phyloP scores from a whole-genome alignment of 2,797 vertebrate species.

The Bovichtus variegatus region DNA sequence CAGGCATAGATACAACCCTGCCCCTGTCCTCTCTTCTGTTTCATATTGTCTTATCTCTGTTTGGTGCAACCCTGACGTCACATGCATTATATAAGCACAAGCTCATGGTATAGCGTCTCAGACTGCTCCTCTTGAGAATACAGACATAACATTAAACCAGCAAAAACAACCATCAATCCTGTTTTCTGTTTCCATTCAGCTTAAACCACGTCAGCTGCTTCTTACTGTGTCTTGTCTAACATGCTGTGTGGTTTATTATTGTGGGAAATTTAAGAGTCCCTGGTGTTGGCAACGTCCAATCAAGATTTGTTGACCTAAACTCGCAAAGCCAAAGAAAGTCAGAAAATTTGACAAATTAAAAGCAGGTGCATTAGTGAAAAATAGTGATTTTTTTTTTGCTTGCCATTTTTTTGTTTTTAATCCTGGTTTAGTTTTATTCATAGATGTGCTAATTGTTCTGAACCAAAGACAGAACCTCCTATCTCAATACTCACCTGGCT shows the following conservation, averaged over 20 bases:
- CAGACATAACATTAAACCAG: not conserved
- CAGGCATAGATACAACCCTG: not conserved
- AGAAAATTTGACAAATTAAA: not conserved
- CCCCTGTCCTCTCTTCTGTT: not conserved
- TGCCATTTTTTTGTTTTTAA: no score
- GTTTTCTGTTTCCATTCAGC: not conserved
- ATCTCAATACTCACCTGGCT: no score
- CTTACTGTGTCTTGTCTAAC: not conserved
- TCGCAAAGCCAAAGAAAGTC: not conserved
- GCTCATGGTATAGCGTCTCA: not conserved
- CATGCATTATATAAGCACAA: constrained; percentile 32
- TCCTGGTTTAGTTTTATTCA: no score
- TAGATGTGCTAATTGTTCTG: no score
- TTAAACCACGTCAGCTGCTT: not conserved
- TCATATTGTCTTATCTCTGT: constrained; percentile 29
- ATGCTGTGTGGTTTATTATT: not conserved
- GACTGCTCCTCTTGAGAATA: not conserved
- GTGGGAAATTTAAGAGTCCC: not conserved
- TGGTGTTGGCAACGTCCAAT: not conserved
- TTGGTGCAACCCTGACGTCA: constrained; percentile 9
- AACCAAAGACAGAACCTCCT: no score
- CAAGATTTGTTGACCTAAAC: not conserved
- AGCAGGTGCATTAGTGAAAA: not conserved
- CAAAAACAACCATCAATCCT: not conserved
- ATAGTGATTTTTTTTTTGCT: not conserved